These are phyloP conservation scores for Lordiphosa mommai DNA, from an alignment of 1,140 invertebrate species.

Conservation along the genomic window DNA sequence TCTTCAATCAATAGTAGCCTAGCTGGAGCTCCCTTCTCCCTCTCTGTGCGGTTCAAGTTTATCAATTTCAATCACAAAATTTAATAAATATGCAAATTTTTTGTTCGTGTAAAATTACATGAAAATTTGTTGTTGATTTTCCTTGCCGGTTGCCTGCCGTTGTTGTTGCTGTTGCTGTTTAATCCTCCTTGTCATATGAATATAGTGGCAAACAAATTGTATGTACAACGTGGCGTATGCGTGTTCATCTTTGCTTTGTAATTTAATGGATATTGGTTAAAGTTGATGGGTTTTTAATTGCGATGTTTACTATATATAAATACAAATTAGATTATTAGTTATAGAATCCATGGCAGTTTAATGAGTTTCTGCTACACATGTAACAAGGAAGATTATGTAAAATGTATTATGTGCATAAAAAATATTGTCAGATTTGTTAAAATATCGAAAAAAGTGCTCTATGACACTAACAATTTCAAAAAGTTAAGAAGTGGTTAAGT, in stretches of 20 bases:
- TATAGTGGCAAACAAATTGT: conserved; percentile 1
- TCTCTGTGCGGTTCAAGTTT: conserved; percentile 12
- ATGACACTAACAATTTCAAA: too few species aligned
- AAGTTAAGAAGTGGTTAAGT: too few species aligned
- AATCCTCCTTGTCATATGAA: neutral
- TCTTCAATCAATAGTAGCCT: too few species aligned
- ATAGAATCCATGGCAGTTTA: too few species aligned
- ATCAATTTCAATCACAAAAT: conserved; percentile 70
- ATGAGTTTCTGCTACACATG: too few species aligned
- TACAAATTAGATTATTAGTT: too few species aligned
- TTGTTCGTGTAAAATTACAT: conserved; percentile 50
- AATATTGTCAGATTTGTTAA: too few species aligned
- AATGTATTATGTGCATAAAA: too few species aligned
- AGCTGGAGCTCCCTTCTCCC: conserved; percentile 1
- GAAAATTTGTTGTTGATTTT: conserved; percentile 56
- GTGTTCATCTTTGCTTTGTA: conserved; percentile 4
- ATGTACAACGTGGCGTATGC: conserved; percentile 7
- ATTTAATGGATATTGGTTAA: conserved; percentile 3
- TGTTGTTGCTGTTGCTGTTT: conserved; percentile 5
- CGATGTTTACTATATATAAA: neutral
- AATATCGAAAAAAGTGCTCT: too few species aligned
- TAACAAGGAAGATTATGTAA: too few species aligned
- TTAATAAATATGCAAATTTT: conserved; percentile 75
- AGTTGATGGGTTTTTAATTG: conserved; percentile 56
- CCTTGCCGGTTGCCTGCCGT: conserved; percentile 10